Base-by-base conservation (phyloP, 2,888 invertebrate species). In the Phyto melanocephala region DNA sequence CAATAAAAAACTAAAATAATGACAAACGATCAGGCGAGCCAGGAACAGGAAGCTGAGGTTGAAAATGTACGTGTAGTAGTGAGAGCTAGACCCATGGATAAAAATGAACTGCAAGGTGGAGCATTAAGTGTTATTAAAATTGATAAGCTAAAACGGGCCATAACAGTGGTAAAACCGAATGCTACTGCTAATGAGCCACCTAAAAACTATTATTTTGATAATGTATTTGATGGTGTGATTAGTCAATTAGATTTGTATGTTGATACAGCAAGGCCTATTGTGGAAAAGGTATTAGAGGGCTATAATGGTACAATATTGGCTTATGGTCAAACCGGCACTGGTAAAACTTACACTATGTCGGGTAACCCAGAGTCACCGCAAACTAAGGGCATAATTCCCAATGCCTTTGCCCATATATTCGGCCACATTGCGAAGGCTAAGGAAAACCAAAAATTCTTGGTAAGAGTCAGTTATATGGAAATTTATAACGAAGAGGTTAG, bases 401-500 rank as follows among this genome's bases (percentile, higher is more conserved):
- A 99, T 92, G 98, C 98, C 0, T 99, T 99, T 92, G 99, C 99
- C 0, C 99, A 99, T 88, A 97, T 99, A 86, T 99, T 99, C 92
- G 98, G 98, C 33, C 97, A 98, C 87, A 99, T 99, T 86, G 97
- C 99, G 0, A 96, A 97, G 89, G 97, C 98, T 0, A 95, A 94
- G 76, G 97, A 96, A 77, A 95, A 97, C 88, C 96, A 96, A 87
- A 97, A 98, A 97, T 99, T 99, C 92, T 93, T 99, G 67, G 99
- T 99, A 6, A 95, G 99, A 86, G 99, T 99, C 5, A 98, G 99
- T 0, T 99, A 99, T 90, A 93, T 99, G 91, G 99, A 99, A 93
- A 99, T 99, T 84, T 99, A 99, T 92, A 99, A 99, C 91, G 99
- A 99, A 91, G 99, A 99, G 91, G 98, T 99, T 0, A 93, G 99